A percentile compares a stretch with the other conserved stretches of the same genome.
phyloP scores from a whole-genome alignment of 2,888 invertebrate species.

The Microplitis deprimator region DNA sequence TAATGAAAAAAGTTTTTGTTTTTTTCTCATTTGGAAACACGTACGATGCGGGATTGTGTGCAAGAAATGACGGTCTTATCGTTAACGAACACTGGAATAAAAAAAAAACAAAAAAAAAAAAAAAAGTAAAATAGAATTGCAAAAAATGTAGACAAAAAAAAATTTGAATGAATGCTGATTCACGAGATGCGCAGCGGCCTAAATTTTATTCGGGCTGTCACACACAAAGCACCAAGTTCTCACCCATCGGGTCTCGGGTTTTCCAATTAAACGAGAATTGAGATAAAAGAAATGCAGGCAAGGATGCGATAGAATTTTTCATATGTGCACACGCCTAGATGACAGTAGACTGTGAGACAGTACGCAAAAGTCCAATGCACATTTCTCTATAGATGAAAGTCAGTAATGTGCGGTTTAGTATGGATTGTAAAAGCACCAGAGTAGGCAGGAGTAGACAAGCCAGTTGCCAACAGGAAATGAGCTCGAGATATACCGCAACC shows the following conservation, averaged over 20 bases:
- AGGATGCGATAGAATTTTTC: background rate
- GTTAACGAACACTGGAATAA: slow-evolving; percentile 22
- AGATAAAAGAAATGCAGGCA: slow-evolving; percentile 6
- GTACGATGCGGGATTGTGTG: slow-evolving; percentile 37
- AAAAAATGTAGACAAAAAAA: slow-evolving; percentile 10
- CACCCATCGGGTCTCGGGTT: slow-evolving; percentile 30
- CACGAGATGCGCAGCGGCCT: slow-evolving; percentile 14
- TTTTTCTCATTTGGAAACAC: slow-evolving; percentile 40
- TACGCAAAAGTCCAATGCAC: background rate
- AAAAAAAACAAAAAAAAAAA: slow-evolving; percentile 21
- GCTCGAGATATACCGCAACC: background rate
- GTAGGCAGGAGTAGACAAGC: background rate
- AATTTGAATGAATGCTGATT: slow-evolving; percentile 15
- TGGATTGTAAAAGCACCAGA: background rate
- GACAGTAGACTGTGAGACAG: background rate
- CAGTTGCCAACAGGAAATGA: slow-evolving; percentile 10
- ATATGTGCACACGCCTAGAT: background rate
- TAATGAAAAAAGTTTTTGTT: slow-evolving; percentile 50
- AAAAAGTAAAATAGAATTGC: background rate
- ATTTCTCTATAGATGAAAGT: background rate
- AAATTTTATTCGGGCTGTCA: slow-evolving; percentile 48
- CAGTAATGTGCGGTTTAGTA: background rate
- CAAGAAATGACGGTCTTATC: background rate
- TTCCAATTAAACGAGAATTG: slow-evolving; percentile 49
- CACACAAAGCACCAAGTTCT: slow-evolving; percentile 43